A percentile compares a stretch with the other conserved stretches of the same genome.
Evolutionary conservation across 2,797 vertebrate genomes (phyloP).

Genomic region (Tapirus indicus): DNA sequence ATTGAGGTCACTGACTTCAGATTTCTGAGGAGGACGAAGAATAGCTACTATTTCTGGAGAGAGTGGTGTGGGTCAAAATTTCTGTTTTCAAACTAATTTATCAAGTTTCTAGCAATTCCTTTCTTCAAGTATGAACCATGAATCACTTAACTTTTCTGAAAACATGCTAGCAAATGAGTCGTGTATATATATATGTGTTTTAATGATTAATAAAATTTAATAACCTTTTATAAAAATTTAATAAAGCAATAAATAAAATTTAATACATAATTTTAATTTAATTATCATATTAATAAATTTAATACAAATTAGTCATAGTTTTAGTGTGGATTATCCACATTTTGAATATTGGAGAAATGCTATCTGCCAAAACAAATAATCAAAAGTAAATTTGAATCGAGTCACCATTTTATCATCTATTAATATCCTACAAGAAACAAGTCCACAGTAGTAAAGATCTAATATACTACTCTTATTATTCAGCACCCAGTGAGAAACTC

Average conservation of each 20-base stretch:
- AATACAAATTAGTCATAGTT: background rate
- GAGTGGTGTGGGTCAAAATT: background rate
- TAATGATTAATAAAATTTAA: slow-evolving; percentile 43
- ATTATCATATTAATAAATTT: background rate
- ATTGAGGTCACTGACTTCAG: background rate
- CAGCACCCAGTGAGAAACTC: background rate
- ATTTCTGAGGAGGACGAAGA: background rate
- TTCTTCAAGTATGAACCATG: background rate
- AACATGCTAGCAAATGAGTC: background rate
- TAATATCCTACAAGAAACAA: background rate
- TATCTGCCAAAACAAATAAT: slow-evolving; percentile 52
- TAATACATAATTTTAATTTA: background rate
- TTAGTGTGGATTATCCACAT: background rate
- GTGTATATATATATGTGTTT: slow-evolving; percentile 1
- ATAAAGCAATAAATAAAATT: background rate
- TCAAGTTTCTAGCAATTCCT: background rate
- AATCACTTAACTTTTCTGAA: background rate
- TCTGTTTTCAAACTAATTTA: slow-evolving; percentile 2
- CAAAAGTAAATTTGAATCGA: background rate
- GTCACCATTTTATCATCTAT: background rate
- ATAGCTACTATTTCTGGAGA: background rate
- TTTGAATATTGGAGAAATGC: background rate
- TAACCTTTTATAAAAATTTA: background rate
- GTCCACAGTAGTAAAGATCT: slow-evolving; percentile 5
- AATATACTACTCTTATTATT: background rate